Percentiles rank a stretch among this genome's conserved stretches.
Conservation (phyloP, 2,797 vertebrate species). For the Glyptemys insculpta region DNA sequence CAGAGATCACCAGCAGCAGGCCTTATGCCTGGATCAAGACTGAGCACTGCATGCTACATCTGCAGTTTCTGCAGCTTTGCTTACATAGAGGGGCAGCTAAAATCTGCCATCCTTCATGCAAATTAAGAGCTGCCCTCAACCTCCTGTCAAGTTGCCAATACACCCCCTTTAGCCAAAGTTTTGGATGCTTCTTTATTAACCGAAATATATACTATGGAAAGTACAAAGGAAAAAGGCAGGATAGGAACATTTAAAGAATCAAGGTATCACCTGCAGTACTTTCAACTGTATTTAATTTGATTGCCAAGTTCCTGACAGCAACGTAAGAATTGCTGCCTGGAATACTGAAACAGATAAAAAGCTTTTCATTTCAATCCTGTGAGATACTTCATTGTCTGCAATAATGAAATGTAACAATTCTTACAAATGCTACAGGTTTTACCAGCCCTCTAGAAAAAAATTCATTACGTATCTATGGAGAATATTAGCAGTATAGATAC, state of each 20-base stretch:
- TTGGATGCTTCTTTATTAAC: not conserved
- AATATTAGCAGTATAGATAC: not conserved
- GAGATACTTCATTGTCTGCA: accelerated
- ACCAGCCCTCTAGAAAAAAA: not conserved
- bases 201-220: not conserved
- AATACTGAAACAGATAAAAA: not conserved
- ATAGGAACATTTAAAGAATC: not conserved
- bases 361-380: accelerated
- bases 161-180: not conserved
- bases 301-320: accelerated
- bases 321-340: not conserved
- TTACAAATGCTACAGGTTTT: not conserved
- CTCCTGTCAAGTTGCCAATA: not conserved
- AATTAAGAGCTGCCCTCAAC: not conserved
- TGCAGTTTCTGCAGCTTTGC: not conserved
- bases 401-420: not conserved
- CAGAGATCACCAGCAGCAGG: not conserved
- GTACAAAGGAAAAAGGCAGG: not conserved
- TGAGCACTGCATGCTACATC: not conserved
- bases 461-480: accelerated
- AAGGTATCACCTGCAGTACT: accelerated
- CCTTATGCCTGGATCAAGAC: accelerated
- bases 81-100: not conserved
- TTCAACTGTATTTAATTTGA: accelerated
- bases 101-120: not conserved